Evolutionary conservation across 2,113 vertebrate species (phyloP).

Genomic region (Australoheros scitulus): DNA sequence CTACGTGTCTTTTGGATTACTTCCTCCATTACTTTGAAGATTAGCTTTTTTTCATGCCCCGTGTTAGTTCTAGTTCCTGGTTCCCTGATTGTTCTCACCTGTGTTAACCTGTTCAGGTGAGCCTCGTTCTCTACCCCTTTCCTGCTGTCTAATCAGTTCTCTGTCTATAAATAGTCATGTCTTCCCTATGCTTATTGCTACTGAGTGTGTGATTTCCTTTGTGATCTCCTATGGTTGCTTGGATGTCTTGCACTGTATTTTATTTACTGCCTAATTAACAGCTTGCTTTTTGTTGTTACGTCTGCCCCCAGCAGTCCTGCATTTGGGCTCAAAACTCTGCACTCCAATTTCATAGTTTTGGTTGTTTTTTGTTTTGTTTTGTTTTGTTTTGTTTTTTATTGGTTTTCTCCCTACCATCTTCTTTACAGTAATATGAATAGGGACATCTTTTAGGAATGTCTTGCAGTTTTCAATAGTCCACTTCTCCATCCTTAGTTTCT

Average conservation of each 20-base stretch:
- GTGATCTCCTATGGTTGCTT: too few species aligned
- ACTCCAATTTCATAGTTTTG: neutral
- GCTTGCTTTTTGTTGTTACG: too few species aligned
- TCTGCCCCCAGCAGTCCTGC: too few species aligned
- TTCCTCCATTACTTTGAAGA: neutral
- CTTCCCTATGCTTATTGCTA: too few species aligned
- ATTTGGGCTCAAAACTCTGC: neutral
- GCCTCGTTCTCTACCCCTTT: too few species aligned
- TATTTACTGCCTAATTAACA: too few species aligned
- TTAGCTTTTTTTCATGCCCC: neutral
- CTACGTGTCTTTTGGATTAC: neutral
- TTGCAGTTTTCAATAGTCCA: neutral
- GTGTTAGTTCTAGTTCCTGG: neutral
- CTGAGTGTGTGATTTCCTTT: too few species aligned
- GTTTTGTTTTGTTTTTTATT: neutral
- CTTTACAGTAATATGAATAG: neutral
- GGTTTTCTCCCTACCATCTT: neutral
- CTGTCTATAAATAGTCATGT: too few species aligned
- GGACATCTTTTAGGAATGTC: neutral
- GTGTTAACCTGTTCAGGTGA: neutral
- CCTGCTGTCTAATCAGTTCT: too few species aligned
- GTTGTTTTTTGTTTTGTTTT: neutral
- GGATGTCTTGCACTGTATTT: too few species aligned
- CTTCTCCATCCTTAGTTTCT: constrained; percentile 7
- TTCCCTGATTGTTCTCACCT: neutral